Base-by-base conservation (phyloP, 2,888 invertebrate species). In the Spialia ferax region DNA sequence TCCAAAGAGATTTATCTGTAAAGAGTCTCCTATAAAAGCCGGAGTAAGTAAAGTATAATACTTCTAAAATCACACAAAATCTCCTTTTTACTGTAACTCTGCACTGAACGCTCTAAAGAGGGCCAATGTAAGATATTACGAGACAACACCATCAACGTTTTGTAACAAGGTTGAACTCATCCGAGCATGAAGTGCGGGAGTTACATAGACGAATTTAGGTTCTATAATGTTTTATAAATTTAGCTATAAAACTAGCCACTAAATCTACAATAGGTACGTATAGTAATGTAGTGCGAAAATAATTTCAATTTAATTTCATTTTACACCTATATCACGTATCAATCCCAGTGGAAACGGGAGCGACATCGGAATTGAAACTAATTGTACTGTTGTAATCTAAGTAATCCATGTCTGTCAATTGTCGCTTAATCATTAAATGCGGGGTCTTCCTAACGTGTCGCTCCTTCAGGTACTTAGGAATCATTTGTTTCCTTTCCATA, bases 381-480 rank as follows among this genome's bases (percentile, higher is more conserved):
- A 91, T 71, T 1, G 79, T 70, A 64, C 79, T 84, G 1, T 85
- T 83, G 38, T 85, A 86, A 22, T 88, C 87, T 57, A 93, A 79
- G 79, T 93, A 93, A 69, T 93, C 93, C 77, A 80, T 83, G 65
- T 88, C 85, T 0, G 85, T 85, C 72, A 93, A 71, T 60, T 91
- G 84, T 3, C 89, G 75, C 56, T 86, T 88, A 0, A 93, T 83
- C 75, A 79, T 76, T 69, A 93, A 73, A 82, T 93, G 83, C 0
- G 91, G 93, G 0, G 93, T 93, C 69, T 92, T 93, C 29, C 78
- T 80, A 0, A 89, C 81, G 1, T 77, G 74, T 45, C 85, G 88
- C 70, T 93, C 92, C 45, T 91, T 93, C 55, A 94, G 73, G 70
- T 77, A 91, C 55, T 71, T 83, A 2, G 94, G 94, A 22, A 93